Conservation (phyloP, 1,140 invertebrate species). For the Berghia stephanieae region DNA sequence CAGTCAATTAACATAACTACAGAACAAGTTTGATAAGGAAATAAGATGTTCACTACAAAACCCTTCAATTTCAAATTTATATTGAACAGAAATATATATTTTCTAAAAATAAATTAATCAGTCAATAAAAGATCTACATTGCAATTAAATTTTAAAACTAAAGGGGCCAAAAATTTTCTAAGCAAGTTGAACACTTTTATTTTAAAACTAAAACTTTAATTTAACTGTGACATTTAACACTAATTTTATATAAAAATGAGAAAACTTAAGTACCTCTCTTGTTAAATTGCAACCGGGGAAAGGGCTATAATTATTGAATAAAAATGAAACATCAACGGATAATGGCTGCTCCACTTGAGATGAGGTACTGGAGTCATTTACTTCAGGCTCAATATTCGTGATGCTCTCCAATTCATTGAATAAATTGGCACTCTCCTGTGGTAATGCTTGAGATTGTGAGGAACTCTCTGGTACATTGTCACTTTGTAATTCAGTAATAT, state of each 20-base stretch:
- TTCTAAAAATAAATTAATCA: no score
- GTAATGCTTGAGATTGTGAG: not conserved
- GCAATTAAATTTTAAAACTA: no score
- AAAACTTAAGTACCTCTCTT: conserved; percentile 31
- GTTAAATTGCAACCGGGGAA: conserved; percentile 33
- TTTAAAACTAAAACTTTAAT: not conserved
- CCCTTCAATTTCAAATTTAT: not conserved
- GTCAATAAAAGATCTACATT: no score
- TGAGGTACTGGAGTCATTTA: not conserved
- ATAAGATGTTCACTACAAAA: not conserved
- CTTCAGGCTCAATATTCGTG: not conserved
- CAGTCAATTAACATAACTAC: not conserved
- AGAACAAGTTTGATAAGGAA: not conserved
- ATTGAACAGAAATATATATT: not conserved
- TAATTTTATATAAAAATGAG: not conserved
- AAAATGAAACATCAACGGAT: not conserved
- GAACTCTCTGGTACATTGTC: not conserved
- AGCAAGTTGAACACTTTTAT: not conserved
- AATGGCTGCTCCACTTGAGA: not conserved
- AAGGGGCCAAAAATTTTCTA: no score
- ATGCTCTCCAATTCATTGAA: not conserved
- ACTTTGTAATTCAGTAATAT: conserved; percentile 27
- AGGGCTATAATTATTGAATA: conserved; percentile 8
- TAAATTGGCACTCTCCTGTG: conserved; percentile 9
- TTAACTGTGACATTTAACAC: no score